Conservation (phyloP, 2,113 vertebrate genomes). For the Toxotes chatareus region DNA sequence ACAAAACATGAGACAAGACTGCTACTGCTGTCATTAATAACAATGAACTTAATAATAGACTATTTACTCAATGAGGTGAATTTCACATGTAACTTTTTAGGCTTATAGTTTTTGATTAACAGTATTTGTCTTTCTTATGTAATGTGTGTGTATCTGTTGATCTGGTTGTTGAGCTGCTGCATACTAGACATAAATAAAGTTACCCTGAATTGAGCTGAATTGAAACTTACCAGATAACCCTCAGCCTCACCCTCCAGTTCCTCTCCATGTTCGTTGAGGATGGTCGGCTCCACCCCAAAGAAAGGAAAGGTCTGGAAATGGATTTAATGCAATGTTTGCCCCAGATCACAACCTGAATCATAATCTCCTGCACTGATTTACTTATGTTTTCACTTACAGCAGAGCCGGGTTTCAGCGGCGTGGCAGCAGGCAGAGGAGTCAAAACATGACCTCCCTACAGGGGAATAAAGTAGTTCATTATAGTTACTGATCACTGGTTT, state of each 20-base stretch:
- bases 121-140: not conserved
- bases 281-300: slow-evolving; percentile 85
- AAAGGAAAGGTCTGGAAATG: slow-evolving; percentile 85
- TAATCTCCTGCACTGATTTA: not conserved
- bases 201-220: not conserved
- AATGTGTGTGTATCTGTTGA: not conserved
- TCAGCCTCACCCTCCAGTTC: slow-evolving; percentile 87
- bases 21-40: not conserved
- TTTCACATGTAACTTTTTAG: too few relatives aligned
- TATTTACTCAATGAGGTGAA: too few relatives aligned
- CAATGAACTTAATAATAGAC: not conserved
- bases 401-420: slow-evolving; percentile 86
- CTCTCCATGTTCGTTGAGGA: slow-evolving; percentile 86
- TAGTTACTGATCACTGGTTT: not conserved
- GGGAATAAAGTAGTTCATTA: not conserved
- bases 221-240: slow-evolving; percentile 84
- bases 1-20: not conserved
- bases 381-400: slow-evolving; percentile 79
- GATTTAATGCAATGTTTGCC: not conserved
- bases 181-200: not conserved
- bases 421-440: slow-evolving; percentile 87
- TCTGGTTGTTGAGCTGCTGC: not conserved
- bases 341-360: slow-evolving; percentile 1
- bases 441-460: slow-evolving; percentile 86
- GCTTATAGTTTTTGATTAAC: too few relatives aligned